Base-by-base conservation (phyloP, 2,113 vertebrate species). In the Arvicanthis niloticus region DNA sequence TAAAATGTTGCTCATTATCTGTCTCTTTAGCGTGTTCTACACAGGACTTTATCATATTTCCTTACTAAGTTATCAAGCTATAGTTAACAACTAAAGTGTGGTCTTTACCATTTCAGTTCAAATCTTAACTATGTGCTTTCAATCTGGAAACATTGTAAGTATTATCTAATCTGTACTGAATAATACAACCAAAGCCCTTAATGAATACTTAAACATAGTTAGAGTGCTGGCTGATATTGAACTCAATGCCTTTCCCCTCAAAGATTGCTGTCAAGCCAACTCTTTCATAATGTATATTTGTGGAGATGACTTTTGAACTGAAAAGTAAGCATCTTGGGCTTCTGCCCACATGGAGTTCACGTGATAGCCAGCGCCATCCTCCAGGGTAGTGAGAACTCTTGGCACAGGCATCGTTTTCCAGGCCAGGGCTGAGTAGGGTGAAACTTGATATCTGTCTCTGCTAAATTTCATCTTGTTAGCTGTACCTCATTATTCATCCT, bases 401-500 rank as follows among this genome's bases (percentile, higher is more conserved):
- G 3, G 76, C 11, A 62, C 21, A 13, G 45, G 5, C 15, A 1
- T 56, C 24, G 3, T 12, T 87, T 68, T 87, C 37, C 37, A 51
- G 53, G n/a, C 2, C 60, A 68, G 72, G 65, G 31, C 65, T 75
- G 15, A n/a, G 45, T 15, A 72, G 34, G 60, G 72, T 68, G 21
- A 56, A 92, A 82, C 34, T 68, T 62, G 26, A 26, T 92, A 42
- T 48, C 31, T 51, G 31, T 72, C 51, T 51, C n/a, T 81, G 56
- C 70, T 92, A 86, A 91, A 89, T 96, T 96, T 91, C 93, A 94
- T 91, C 94, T 97, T 94, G 72, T 96, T 97, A 96, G 76, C 86
- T 53, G 24, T 91, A 85, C 70, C 51, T 97, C 97, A 97, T 97
- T 97, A 96, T 95, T 97, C 96, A 97, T 96, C 78, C 91, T 97